Percentiles rank a stretch among this genome's conserved stretches.
Conservation (phyloP, 1,140 invertebrate genomes). For the Thaumetopoea pityocampa region DNA sequence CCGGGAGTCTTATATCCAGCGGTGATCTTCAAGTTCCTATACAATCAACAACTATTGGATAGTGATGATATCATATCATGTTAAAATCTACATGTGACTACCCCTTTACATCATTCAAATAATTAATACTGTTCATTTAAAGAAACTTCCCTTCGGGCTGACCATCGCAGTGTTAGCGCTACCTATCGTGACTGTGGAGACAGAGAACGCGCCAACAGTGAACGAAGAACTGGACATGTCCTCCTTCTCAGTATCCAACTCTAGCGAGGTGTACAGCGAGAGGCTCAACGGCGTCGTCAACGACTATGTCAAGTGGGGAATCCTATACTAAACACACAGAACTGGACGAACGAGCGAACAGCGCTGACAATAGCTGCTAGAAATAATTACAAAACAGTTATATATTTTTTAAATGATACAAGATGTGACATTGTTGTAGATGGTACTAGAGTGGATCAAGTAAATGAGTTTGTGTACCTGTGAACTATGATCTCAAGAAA, state of each 20-base stretch:
- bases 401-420: no score
- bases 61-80: not conserved
- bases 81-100: not conserved
- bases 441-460: no score
- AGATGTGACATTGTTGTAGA: no score
- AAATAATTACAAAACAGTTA: no score
- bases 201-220: conserved; percentile 5
- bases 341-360: no score
- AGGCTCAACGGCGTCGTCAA: conserved; percentile 13
- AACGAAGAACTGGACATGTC: not conserved
- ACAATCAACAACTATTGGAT: no score
- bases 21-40: not conserved
- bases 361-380: no score
- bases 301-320: conserved; percentile 10
- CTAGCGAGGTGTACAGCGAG: conserved; percentile 6
- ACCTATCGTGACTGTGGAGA: conserved; percentile 9
- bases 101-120: not conserved
- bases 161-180: conserved; percentile 3
- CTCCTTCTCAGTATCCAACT: not conserved
- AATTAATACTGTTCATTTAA: conserved; percentile 1
- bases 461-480: no score
- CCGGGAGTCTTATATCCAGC: not conserved
- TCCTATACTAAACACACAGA: conserved; percentile 2
- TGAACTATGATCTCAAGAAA: no score
- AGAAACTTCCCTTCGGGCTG: conserved; percentile 15